A percentile compares a stretch with the other conserved stretches of the same genome.
Evolutionary conservation across 2,797 vertebrate genomes (phyloP).

Genomic region (Delichon dasypus): DNA sequence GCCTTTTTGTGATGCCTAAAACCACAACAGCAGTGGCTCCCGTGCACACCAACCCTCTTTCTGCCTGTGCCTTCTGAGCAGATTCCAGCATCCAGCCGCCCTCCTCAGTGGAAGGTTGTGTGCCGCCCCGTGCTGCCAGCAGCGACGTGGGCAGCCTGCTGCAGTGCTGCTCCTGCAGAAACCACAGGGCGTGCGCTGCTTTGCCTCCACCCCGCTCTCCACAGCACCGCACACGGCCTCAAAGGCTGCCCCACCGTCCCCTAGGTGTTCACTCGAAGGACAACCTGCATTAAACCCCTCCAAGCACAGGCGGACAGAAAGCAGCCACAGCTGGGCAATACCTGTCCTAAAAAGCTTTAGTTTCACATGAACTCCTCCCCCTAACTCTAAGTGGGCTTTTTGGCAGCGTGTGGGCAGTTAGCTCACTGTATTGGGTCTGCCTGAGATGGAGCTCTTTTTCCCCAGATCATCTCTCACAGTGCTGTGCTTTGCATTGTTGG

Average conservation of each 20-base stretch:
- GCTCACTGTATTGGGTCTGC: not conserved
- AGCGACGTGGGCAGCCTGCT: not conserved
- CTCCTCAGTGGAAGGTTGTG: not conserved
- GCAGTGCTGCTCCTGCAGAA: not conserved
- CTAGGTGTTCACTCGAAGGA: not conserved
- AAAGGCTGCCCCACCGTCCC: not conserved
- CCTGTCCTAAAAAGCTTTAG: not conserved
- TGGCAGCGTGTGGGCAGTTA: not conserved
- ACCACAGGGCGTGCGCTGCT: not conserved
- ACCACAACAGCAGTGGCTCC: not conserved
- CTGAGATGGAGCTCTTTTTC: not conserved
- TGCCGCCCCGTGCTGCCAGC: not conserved
- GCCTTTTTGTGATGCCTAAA: not conserved
- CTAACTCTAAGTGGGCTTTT: accelerated
- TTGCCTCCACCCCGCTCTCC: not conserved
- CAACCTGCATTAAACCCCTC: not conserved
- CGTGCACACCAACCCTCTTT: not conserved
- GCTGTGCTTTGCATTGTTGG: not conserved
- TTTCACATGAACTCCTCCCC: not conserved
- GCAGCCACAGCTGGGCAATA: not conserved
- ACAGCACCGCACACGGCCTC: accelerated
- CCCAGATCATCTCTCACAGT: not conserved
- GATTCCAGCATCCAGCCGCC: not conserved
- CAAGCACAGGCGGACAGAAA: not conserved
- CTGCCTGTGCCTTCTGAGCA: not conserved